phyloP scores from a whole-genome alignment of 2,113 vertebrate species.

The Epinephelus lanceolatus region DNA sequence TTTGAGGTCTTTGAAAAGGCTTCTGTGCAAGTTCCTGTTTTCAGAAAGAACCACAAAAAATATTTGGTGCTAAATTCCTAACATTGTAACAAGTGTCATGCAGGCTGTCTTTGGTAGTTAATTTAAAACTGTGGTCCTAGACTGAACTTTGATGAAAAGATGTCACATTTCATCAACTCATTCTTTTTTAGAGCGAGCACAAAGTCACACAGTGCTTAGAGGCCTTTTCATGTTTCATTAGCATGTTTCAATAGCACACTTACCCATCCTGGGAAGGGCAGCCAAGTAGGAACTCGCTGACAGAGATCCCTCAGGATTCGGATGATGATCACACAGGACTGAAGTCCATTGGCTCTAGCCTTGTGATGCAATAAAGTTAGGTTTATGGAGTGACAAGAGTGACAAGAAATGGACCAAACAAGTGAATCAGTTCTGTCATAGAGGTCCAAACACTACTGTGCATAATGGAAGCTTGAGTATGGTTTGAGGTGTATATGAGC shows the following conservation, averaged over 20 bases:
- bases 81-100: no score
- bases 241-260: conserved; percentile 71
- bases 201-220: not conserved
- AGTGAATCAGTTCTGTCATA: conserved; percentile 82
- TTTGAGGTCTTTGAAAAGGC: not conserved
- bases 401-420: conserved; percentile 71
- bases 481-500: conserved; percentile 63
- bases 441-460: conserved; percentile 96
- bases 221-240: not conserved
- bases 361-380: conserved; percentile 93
- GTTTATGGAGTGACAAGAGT: conserved; percentile 80
- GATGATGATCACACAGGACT: conserved; percentile 99
- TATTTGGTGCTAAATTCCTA: no score
- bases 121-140: no score
- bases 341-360: conserved; percentile 99
- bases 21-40: no score
- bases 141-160: no score
- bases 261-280: conserved; percentile 97
- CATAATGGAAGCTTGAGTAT: conserved; percentile 93
- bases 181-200: not conserved
- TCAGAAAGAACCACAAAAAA: no score
- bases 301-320: conserved; percentile 98
- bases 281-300: conserved; percentile 97
- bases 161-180: not conserved
- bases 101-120: no score